phyloP scores from a whole-genome alignment of 2,113 vertebrate species.

The Pampusana beccarii region DNA sequence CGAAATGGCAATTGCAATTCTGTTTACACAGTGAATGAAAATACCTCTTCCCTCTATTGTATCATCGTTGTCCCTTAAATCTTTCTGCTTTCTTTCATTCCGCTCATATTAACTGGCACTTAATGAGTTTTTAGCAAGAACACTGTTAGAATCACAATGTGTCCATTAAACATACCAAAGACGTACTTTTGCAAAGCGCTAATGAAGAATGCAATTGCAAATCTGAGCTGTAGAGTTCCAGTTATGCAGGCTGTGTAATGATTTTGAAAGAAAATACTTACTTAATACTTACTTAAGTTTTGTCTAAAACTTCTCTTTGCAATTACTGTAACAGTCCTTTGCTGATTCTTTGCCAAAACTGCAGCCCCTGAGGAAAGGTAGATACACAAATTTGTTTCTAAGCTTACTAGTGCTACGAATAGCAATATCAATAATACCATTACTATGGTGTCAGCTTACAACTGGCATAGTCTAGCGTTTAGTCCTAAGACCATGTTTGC shows the following conservation, averaged over 20 bases:
- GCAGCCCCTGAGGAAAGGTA: neutral
- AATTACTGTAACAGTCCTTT: neutral
- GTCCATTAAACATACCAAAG: neutral
- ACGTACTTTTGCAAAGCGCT: neutral
- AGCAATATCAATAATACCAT: neutral
- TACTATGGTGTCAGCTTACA: neutral
- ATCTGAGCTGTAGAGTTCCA: neutral
- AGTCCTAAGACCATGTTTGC: neutral
- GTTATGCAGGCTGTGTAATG: neutral
- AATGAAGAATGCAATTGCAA: neutral
- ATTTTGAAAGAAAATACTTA: neutral
- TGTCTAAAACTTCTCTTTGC: neutral
- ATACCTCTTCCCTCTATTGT: neutral
- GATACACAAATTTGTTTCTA: neutral
- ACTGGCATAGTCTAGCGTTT: neutral
- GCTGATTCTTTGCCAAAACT: neutral
- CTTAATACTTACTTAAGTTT: neutral
- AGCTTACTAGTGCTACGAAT: neutral
- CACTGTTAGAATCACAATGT: constrained; percentile 2
- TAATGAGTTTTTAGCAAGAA: constrained; percentile 42
- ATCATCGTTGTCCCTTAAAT: neutral
- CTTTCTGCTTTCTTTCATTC: neutral
- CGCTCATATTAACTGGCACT: neutral
- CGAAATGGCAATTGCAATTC: neutral
- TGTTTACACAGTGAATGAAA: constrained; percentile 18